Evolutionary conservation across 2,113 vertebrate species (phyloP).

Genomic region (Stomatorhinus ivindoensis): DNA sequence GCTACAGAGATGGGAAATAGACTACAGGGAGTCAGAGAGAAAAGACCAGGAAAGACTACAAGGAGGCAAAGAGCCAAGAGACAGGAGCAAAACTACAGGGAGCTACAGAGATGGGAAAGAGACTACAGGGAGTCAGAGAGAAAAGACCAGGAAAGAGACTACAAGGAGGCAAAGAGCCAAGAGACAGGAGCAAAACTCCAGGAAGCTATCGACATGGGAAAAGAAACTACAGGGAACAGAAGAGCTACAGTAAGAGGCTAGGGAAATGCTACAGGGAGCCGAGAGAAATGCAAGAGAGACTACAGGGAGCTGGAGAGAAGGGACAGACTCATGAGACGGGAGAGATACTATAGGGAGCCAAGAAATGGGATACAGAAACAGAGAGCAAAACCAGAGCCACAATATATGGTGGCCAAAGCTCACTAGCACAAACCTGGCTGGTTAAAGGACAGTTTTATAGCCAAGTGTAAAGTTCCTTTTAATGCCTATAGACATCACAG

Average conservation of each 20-base stretch:
- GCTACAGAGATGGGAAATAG: background rate
- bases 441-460: background rate
- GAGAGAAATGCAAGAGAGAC: background rate
- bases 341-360: background rate
- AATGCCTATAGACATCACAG: background rate
- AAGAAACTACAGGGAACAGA: background rate
- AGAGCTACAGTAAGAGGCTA: background rate
- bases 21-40: background rate
- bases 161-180: background rate
- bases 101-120: background rate
- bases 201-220: background rate
- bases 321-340: background rate
- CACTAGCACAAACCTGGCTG: background rate
- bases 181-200: background rate
- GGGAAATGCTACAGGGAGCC: background rate
- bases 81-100: background rate
- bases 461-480: background rate
- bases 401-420: background rate
- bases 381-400: background rate
- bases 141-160: background rate
- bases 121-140: background rate
- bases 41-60: background rate
- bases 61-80: background rate
- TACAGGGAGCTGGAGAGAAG: background rate
- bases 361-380: background rate